Conservation (phyloP, 2,797 vertebrate species). For the Scolopax rusticola region DNA sequence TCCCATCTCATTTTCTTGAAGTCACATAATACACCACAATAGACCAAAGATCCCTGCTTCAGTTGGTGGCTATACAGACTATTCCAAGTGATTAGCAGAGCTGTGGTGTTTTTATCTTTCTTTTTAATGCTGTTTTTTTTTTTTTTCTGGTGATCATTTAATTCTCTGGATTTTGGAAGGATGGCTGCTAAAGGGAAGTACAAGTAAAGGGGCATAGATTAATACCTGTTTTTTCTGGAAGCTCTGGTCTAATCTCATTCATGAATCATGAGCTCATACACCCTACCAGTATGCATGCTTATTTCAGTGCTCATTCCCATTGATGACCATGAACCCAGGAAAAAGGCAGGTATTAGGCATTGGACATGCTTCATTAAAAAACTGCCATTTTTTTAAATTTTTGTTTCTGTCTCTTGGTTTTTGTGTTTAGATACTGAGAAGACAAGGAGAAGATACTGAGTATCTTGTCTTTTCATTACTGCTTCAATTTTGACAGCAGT, state of each 20-base stretch:
- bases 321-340: not conserved
- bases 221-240: not conserved
- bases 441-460: not conserved
- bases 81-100: constrained; percentile 5
- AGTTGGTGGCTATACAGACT: not conserved
- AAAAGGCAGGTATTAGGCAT: not conserved
- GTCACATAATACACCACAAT: not conserved
- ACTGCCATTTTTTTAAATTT: not conserved
- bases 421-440: not conserved
- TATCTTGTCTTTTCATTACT: not conserved
- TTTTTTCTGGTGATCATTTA: not conserved
- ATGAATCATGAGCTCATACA: not conserved
- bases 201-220: not conserved
- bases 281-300: not conserved
- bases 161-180: not conserved
- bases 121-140: not conserved
- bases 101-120: not conserved
- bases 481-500: not conserved
- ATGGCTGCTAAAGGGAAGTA: not conserved
- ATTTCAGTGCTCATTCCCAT: not conserved
- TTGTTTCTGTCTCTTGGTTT: not conserved
- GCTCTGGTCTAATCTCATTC: not conserved
- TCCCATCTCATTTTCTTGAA: constrained; percentile 50
- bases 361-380: not conserved
- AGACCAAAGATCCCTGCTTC: constrained; percentile 1